These are phyloP conservation scores for Sorex maritimensis DNA, from an alignment of 2,797 vertebrate species.

Conservation along the genomic window DNA sequence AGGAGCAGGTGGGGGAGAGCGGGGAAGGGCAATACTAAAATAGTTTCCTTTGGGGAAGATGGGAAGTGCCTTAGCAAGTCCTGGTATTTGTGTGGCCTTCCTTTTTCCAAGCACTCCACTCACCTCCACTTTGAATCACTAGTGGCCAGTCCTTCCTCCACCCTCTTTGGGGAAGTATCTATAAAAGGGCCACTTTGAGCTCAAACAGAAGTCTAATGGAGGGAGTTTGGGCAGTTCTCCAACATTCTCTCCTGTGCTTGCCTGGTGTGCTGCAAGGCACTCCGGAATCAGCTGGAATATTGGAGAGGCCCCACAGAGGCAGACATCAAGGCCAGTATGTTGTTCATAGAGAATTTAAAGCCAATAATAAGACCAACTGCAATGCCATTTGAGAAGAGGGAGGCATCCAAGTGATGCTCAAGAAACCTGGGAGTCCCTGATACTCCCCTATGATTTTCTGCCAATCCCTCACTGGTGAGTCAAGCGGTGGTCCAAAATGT, in stretches of 20 bases:
- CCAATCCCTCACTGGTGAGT: too few relatives aligned
- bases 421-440: too few relatives aligned
- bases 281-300: fast-evolving
- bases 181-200: background rate
- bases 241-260: fast-evolving
- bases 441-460: too few relatives aligned
- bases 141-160: background rate
- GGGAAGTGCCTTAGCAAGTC: background rate
- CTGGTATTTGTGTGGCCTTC: fast-evolving
- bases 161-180: background rate
- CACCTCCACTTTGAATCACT: background rate
- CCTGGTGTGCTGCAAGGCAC: background rate
- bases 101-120: background rate
- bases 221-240: background rate
- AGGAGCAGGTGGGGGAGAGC: background rate
- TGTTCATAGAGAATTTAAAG: slow-evolving; percentile 31
- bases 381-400: too few relatives aligned
- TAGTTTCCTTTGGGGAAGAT: slow-evolving; percentile 14
- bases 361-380: slow-evolving; percentile 8
- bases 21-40: background rate
- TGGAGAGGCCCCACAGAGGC: fast-evolving
- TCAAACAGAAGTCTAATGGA: background rate
- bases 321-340: background rate
- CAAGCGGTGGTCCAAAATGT: too few relatives aligned
- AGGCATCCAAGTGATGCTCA: too few relatives aligned